These are phyloP conservation scores for Poecilia picta DNA, from an alignment of 2,797 vertebrate genomes.

Conservation along the genomic window DNA sequence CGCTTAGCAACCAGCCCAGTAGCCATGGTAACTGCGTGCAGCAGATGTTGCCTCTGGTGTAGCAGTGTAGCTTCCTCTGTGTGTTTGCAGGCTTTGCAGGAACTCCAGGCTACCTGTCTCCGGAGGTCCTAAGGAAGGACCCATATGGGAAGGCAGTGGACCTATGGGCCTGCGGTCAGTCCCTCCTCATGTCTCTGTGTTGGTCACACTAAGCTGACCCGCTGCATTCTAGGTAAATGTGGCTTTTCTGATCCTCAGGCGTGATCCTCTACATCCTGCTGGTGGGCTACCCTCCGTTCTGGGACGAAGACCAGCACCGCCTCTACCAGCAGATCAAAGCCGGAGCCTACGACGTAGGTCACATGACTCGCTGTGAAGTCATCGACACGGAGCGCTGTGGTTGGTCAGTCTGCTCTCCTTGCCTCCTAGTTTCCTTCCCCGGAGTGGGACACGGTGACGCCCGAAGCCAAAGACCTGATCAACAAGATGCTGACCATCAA, in stretches of 20 bases:
- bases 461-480: constrained; percentile 97
- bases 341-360: constrained; percentile 96
- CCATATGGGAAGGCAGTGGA: constrained; percentile 96
- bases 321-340: constrained; percentile 99
- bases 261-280: constrained; percentile 96
- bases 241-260: constrained; percentile 72
- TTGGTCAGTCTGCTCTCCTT: neutral
- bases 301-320: constrained; percentile 98
- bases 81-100: constrained; percentile 89
- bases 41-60: neutral
- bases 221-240: neutral
- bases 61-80: neutral
- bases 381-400: neutral
- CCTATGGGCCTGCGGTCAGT: constrained; percentile 94
- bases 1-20: neutral
- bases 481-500: constrained; percentile 99
- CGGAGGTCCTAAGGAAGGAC: constrained; percentile 95
- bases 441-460: constrained; percentile 97
- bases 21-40: neutral
- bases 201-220: neutral
- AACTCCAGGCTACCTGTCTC: constrained; percentile 95
- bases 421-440: constrained; percentile 91
- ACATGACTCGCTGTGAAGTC: constrained; percentile 1
- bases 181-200: neutral
- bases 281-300: constrained; percentile 96